Conservation (phyloP, 2,888 invertebrate genomes). For the Dastarcus helophoroides region DNA sequence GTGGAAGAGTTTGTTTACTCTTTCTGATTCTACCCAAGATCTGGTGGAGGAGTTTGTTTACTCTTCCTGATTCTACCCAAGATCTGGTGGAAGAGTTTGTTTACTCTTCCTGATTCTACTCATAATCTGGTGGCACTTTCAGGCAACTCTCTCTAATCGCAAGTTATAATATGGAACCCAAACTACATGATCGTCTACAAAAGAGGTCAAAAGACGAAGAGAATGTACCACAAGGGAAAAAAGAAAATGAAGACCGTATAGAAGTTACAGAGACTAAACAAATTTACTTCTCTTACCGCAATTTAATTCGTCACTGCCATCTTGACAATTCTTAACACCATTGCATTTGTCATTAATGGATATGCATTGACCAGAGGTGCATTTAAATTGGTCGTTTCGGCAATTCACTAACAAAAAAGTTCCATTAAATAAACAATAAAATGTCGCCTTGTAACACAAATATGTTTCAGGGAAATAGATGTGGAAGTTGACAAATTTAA, state of each 20-base stretch:
- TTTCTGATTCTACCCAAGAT: no score
- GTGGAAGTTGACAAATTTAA: no score
- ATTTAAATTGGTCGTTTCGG: constrained; percentile 39
- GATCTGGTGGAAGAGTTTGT: no score
- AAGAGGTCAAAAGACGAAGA: neutral
- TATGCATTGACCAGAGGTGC: constrained; percentile 44
- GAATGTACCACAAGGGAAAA: neutral
- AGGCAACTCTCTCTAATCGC: no score
- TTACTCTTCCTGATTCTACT: no score
- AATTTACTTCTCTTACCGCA: constrained; percentile 36
- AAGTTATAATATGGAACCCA: no score
- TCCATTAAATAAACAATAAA: constrained; percentile 1
- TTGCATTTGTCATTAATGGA: constrained; percentile 35
- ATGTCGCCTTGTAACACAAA: no score
- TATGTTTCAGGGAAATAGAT: no score
- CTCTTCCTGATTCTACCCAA: no score
- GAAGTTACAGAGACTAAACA: neutral
- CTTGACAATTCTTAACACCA: constrained; percentile 35
- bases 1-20: no score
- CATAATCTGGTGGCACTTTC: no score
- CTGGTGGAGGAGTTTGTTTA: no score
- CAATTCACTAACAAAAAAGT: constrained; percentile 26
- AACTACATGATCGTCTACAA: neutral
- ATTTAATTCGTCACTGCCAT: constrained; percentile 41
- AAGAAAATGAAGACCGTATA: neutral